A percentile compares a stretch with the other conserved stretches of the same genome.
Evolutionary conservation across 53 echinoderm and acorn worm genomes (phyloP).

Genomic region (Echinarachnius parma): DNA sequence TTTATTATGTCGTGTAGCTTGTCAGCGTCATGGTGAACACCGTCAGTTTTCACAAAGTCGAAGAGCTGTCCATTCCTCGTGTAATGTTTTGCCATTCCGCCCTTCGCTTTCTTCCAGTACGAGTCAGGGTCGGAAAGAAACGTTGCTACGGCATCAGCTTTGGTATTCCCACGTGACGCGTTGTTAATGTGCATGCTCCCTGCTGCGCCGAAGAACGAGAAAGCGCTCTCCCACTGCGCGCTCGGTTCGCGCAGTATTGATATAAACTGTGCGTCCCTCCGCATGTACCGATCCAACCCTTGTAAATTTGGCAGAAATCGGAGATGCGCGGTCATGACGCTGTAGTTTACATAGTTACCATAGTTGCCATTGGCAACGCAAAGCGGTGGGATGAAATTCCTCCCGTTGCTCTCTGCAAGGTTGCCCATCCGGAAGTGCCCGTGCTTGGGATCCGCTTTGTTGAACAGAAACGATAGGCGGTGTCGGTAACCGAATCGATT

Average conservation of each 20-base stretch:
- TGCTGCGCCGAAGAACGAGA: slow-evolving; percentile 41
- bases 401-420: neutral
- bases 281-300: slow-evolving; percentile 25
- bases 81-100: slow-evolving; percentile 33
- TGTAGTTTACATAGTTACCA: slow-evolving; percentile 12
- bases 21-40: neutral
- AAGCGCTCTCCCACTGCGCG: slow-evolving; percentile 49
- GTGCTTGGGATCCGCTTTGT: slow-evolving; percentile 16
- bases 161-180: neutral
- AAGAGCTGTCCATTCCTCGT: slow-evolving; percentile 33
- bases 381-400: slow-evolving; percentile 21
- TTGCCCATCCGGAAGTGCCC: slow-evolving; percentile 36
- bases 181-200: slow-evolving; percentile 16
- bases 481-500: slow-evolving; percentile 45
- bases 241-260: slow-evolving; percentile 51
- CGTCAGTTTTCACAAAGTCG: slow-evolving; percentile 14
- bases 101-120: slow-evolving; percentile 18
- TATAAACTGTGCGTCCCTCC: slow-evolving; percentile 10
- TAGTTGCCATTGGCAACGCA: slow-evolving; percentile 32
- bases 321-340: slow-evolving; percentile 36
- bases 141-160: neutral
- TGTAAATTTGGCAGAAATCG: slow-evolving; percentile 12
- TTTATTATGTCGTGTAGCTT: slow-evolving; percentile 31
- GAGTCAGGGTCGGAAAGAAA: slow-evolving; percentile 16
- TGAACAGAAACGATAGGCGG: slow-evolving; percentile 44